Base-by-base conservation (phyloP, 1,140 invertebrate genomes). In the Brachystomella parvula region DNA sequence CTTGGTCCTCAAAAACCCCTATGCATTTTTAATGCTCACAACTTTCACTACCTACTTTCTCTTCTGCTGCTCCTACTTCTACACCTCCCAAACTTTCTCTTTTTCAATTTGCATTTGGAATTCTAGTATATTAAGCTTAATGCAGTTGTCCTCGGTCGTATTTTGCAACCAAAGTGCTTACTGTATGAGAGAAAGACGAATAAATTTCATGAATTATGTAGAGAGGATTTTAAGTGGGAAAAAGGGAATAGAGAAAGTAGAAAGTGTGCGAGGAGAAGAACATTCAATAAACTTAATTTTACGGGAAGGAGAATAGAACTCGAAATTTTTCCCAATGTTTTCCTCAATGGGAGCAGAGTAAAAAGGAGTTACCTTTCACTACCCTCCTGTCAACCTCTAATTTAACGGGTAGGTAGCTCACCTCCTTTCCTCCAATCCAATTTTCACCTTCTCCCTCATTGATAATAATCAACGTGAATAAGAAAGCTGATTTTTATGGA, bases 231-330 rank as follows among this genome's bases (percentile, higher is more conserved):
- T 59, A 59, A 31, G 26, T 29, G 26, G 6, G 29, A 59, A 28
- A 29, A 28, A 31, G 30, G 30, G 57, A 29, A 59, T 28, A 59
- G 30, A 59, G 6, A 24, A 31, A 59, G 57, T 2, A 28, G 12
- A 31, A 9, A 59, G 49, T 53, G 49, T n/a, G n/a, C n/a, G n/a
- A n/a, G 49, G 49, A 53, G 24, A 24, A 39, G 35, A 39, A 39
- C 19, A 53, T 53, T 53, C 49, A 53, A 53, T 53, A 53, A 53
- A 53, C 49, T 53, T 53, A 53, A 53, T 24, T 53, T 53, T 24
- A 19, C 15, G 39, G 39, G 39, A 44, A 44, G 39, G 9, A n/a
- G 49, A 24, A 53, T 44, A 9, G n/a, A 44, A 44, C 9, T 44
- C 39, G 39, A 44, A 44, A 44, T 44, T 12, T 44, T 44, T 44